Evolutionary conservation across 2,797 vertebrate genomes (phyloP).

Genomic region (Iguana delicatissima): DNA sequence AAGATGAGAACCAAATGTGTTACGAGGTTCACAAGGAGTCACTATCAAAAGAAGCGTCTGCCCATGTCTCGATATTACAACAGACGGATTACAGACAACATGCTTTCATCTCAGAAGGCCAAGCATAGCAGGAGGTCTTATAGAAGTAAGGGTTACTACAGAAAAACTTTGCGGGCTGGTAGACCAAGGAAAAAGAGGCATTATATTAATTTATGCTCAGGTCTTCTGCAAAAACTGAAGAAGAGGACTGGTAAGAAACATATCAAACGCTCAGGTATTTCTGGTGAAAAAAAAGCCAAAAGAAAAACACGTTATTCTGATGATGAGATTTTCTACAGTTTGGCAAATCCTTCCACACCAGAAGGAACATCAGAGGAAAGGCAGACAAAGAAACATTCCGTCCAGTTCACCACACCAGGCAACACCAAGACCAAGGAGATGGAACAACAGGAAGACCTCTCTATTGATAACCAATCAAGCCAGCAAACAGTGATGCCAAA

Average conservation of each 20-base stretch:
- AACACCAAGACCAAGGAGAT: not conserved
- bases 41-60: not conserved
- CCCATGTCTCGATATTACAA: not conserved
- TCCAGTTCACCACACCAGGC: constrained; percentile 24
- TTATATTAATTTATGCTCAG: not conserved
- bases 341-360: constrained; percentile 2
- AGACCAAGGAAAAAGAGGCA: constrained; percentile 17
- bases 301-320: not conserved
- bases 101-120: not conserved
- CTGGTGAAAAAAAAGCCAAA: not conserved
- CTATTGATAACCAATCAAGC: constrained; percentile 5
- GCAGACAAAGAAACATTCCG: constrained; percentile 31
- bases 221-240: not conserved
- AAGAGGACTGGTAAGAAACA: not conserved
- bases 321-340: constrained; percentile 22
- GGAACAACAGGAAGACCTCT: constrained; percentile 11
- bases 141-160: not conserved
- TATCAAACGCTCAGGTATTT: not conserved
- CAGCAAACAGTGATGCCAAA: constrained; percentile 31
- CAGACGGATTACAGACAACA: not conserved
- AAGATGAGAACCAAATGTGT: not conserved
- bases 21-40: not conserved
- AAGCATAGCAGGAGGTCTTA: not conserved
- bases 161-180: constrained; percentile 10
- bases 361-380: constrained; percentile 11